phyloP scores from a whole-genome alignment of 2,113 vertebrate genomes.

The Larimichthys polyactis region DNA sequence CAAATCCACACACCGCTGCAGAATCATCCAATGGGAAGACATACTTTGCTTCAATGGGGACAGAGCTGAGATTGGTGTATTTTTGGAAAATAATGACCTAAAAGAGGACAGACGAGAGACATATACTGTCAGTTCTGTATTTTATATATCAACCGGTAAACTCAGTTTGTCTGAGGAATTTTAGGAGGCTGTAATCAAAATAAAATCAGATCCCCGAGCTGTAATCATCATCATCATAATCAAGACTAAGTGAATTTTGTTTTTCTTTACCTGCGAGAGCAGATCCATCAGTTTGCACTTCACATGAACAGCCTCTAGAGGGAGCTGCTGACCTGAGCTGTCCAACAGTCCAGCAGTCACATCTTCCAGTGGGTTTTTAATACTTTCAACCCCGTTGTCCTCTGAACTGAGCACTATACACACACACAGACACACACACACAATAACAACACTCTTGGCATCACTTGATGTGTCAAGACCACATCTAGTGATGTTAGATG shows the following conservation, averaged over 20 bases:
- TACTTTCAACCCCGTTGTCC: constrained; percentile 32
- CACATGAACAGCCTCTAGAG: constrained; percentile 85
- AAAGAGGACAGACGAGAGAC: background rate
- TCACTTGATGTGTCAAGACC: no score
- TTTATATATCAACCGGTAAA: background rate
- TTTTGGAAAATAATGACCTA: constrained; percentile 91
- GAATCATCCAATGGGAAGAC: constrained; percentile 90
- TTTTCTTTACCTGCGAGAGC: constrained; percentile 83
- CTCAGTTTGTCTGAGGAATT: background rate
- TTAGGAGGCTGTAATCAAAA: background rate
- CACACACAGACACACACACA: background rate
- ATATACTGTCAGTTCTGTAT: background rate
- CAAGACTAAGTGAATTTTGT: background rate
- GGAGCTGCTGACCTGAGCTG: constrained; percentile 82
- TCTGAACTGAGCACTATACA: constrained; percentile 6
- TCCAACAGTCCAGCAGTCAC: constrained; percentile 85
- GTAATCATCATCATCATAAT: no score
- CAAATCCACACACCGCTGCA: constrained; percentile 92
- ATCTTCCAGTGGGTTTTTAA: constrained; percentile 63
- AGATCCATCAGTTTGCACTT: constrained; percentile 88
- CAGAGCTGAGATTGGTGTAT: constrained; percentile 85
- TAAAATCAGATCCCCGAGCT: background rate
- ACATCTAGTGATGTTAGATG: no score
- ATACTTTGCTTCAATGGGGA: constrained; percentile 91
- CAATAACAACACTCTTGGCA: no score